Base-by-base conservation (phyloP, 1,140 invertebrate species). In the Bombus consobrinus region DNA sequence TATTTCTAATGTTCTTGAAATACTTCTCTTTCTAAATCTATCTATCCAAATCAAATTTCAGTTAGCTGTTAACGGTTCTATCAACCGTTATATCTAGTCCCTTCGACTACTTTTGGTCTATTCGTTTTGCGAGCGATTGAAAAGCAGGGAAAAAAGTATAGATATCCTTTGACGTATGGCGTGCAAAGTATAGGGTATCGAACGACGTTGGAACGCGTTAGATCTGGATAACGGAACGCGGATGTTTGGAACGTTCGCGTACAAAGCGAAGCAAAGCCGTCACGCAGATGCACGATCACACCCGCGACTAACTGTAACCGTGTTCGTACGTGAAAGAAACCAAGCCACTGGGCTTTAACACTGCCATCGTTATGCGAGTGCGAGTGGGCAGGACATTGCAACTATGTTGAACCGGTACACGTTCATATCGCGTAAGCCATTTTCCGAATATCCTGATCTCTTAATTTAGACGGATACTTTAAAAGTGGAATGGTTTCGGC, bases 261-360 rank as follows among this genome's bases (percentile, higher is more conserved):
- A 89, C 69, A 89, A 89, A 89, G 72, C 75, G 64, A 88, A 89
- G 85, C 81, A 76, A 86, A 53, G 18, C 47, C 5, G 41, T 22
- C 39, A 59, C 73, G 75, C 73, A 87, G 87, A 89, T 87, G 59
- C 76, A 39, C 77, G 84, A 87, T 80, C 78, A 86, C 81, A 80
- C 88, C 79, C 79, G 87, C 83, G 71, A 74, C 57, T 89, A 89
- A 89, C 88, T 83, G 88, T 86, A 89, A 89, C 39, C 73, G 76
- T 62, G 66, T 86, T 53, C 62, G 32, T 53, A 68, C 73, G 85
- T 43, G 84, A 66, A 76, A 78, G 68, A 77, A 89, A 83, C 68
- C 78, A 39, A 84, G 41, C 15, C 71, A 25, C 47, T 4, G 39
- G 57, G 76, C 79, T 77, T 72, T 13, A 68, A 78, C 83, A 41